phyloP scores from a whole-genome alignment of 2,888 invertebrate genomes.

The Crocallis elinguaria region DNA sequence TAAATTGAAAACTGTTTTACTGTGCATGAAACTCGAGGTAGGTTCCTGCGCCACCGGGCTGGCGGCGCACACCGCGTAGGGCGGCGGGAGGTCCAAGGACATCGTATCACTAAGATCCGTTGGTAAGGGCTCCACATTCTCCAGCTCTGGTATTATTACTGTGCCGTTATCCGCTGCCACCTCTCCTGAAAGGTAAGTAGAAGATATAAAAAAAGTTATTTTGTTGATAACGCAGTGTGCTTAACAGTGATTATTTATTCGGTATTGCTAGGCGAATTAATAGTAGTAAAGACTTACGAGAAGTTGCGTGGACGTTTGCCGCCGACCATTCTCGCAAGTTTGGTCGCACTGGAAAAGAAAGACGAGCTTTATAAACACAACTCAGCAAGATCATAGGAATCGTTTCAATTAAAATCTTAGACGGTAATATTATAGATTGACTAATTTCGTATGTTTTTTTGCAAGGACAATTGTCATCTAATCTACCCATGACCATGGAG shows the following conservation, averaged over 20 bases:
- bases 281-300: constrained; percentile 49
- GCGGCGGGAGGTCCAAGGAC: constrained; percentile 58
- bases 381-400: neutral
- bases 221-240: neutral
- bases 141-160: constrained; percentile 7
- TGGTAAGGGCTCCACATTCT: neutral
- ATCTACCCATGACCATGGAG: too few species aligned
- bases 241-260: neutral
- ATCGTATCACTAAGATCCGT: constrained; percentile 3
- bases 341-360: constrained; percentile 34
- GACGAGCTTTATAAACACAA: neutral
- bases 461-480: too few species aligned
- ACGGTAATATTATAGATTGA: too few species aligned
- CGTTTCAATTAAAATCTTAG: too few species aligned
- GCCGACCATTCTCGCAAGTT: constrained; percentile 60
- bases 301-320: constrained; percentile 60
- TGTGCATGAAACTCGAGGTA: constrained; percentile 13
- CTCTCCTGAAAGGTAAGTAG: neutral
- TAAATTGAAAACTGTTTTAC: neutral
- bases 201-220: neutral
- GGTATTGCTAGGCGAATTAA: neutral
- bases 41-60: neutral
- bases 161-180: constrained; percentile 1
- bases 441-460: too few species aligned
- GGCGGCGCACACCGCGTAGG: constrained; percentile 58